Percentiles rank a stretch among this genome's conserved stretches.
Evolutionary conservation across 1,140 invertebrate genomes (phyloP).

Genomic region (Batillaria attramentaria): DNA sequence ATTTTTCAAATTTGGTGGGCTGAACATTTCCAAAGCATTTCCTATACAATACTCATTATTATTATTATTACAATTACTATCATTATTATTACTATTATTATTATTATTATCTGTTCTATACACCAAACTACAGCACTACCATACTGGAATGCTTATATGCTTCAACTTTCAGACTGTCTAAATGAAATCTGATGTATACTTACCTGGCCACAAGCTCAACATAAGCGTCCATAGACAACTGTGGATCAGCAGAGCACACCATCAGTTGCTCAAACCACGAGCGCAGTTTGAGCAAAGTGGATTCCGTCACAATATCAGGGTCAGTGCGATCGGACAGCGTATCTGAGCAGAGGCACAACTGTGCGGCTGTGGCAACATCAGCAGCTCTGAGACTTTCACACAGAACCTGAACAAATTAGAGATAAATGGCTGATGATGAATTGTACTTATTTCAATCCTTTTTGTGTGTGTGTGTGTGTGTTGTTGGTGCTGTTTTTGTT

Average conservation of each 20-base stretch:
- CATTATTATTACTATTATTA: background rate
- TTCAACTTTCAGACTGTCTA: too few relatives aligned
- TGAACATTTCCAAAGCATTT: background rate
- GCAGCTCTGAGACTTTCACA: background rate
- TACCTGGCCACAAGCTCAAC: background rate
- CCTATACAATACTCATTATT: background rate
- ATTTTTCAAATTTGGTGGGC: too few relatives aligned
- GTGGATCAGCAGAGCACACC: background rate
- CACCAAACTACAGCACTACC: too few relatives aligned
- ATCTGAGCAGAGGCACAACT: background rate
- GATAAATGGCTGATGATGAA: too few relatives aligned
- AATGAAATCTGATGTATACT: background rate
- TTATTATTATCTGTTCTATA: background rate
- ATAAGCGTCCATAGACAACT: background rate
- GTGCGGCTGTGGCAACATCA: background rate
- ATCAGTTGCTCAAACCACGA: background rate
- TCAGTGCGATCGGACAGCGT: background rate
- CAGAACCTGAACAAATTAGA: background rate
- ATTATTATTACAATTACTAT: background rate
- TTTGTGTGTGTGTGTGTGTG: too few relatives aligned
- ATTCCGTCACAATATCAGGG: background rate
- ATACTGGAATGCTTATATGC: too few relatives aligned
- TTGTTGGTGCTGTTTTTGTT: too few relatives aligned
- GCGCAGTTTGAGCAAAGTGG: background rate
- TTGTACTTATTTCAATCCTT: too few relatives aligned